Evolutionary conservation across 2,797 vertebrate genomes (phyloP).

Genomic region (Pangasius mekongensis): DNA sequence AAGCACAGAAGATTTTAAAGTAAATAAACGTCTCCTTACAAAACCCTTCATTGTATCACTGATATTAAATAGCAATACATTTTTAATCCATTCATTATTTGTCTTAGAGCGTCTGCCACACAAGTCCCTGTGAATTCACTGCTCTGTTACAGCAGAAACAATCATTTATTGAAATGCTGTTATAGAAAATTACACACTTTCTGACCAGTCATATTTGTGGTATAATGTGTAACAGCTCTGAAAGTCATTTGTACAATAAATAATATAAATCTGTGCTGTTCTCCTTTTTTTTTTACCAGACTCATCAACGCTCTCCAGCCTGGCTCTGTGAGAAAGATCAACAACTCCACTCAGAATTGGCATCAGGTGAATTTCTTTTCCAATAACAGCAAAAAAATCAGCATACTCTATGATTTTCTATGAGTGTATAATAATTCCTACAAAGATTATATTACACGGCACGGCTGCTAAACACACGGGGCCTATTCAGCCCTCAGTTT

Average conservation of each 20-base stretch:
- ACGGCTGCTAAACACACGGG: neutral
- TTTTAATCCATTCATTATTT: neutral
- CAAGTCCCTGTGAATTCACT: neutral
- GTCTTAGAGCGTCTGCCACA: neutral
- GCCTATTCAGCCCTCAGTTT: neutral
- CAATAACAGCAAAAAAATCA: neutral
- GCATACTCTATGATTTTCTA: conserved; percentile 4
- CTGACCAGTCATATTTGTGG: neutral
- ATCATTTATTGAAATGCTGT: neutral
- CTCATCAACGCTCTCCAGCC: conserved; percentile 93
- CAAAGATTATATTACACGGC: neutral
- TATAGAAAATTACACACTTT: neutral
- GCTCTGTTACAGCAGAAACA: neutral
- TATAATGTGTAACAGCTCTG: neutral
- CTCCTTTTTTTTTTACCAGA: conserved; percentile 64
- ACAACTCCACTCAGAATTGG: conserved; percentile 88
- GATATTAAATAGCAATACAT: neutral
- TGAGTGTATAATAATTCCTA: neutral
- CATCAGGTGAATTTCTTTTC: conserved; percentile 78
- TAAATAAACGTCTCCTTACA: too few species aligned
- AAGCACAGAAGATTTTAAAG: neutral
- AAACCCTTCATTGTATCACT: neutral
- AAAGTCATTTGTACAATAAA: neutral
- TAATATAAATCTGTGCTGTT: neutral
- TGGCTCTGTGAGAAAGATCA: conserved; percentile 89